Base-by-base conservation (phyloP, 2,797 vertebrate genomes). In the Gymnothorax javanicus region DNA sequence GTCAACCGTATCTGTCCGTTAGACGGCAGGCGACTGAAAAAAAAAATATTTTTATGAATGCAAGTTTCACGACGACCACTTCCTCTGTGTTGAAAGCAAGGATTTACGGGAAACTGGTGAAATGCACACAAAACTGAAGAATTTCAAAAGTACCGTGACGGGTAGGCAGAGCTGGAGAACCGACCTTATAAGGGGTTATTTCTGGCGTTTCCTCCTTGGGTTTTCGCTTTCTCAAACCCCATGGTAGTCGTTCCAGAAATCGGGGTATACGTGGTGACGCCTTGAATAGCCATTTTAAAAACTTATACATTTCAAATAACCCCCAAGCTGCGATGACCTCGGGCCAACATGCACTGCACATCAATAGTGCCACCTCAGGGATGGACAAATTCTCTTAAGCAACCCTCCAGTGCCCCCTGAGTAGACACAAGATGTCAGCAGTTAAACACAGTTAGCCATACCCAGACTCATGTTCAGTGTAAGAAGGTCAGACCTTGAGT, bases 91-190 rank as follows among this genome's bases (percentile, higher is more conserved):
- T 93, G 91, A 92, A 94, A 90, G 86, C 88, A 86, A 92, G 90
- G 87, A 90, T 91, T 96, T 95, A 95, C 95, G 95, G 96, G 94
- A 96, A 96, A 94, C 92, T 94, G 93, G 94, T 91, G 94, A 93
- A 94, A 92, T 94, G 92, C 91, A 85, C 91, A 92, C 89, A 82
- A 25, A 85, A 54, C n/a, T 67, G 75, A 54, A n/a, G 33, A 79
- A 23, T 79, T 52, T 54, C 15, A 75, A 75, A 7, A 7, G 73
- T 50, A 50, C 43, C 12, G 12, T 73, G 69, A 3, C 8, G 9
- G 69, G 8, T 17, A 27, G 11, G 69, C 27, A 0, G 20, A 6
- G 71, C 25, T 75, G 71, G 71, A 73, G 71, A 27, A n/a, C 3
- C 7, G 25, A 27, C 73, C 33, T 52, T 50, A 77, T 77, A 52